Base-by-base conservation (phyloP, 2,888 invertebrate genomes). In the Drosophila testacea region DNA sequence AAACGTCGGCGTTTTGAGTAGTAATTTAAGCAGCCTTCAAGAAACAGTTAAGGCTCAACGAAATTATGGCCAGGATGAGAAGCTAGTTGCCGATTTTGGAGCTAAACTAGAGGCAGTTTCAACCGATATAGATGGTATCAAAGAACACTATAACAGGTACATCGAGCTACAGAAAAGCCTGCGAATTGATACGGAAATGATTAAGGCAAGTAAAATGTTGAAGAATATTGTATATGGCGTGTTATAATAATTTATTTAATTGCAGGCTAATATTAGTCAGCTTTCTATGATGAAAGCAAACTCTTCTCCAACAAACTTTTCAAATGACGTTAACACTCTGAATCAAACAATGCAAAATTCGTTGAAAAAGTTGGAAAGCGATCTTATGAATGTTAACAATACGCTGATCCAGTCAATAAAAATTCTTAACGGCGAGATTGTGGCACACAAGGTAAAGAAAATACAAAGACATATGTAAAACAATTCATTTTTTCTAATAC, bases 1-100 rank as follows among this genome's bases (percentile, higher is more conserved):
- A 52, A 94, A 94, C 42, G 93, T 96, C 57, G 93, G 93, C 59
- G 93, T 93, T 81, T 92, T 94, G 67, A 93, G 93, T 38, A 83
- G 87, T 13, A 94, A 94, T 93, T 82, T 92, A 38, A 89, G 86
- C 27, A 84, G 86, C 36, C 85, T 90, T 38, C 90, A 90, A 77
- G 80, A 83, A 1, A 81, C 77, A 0, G 80, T 90, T 30, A 89
- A 88, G 42, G 81, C 87, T 54, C 91, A 91, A 59, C 81, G 89
- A 54, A 91, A 88, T 63, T 91, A 90, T 59, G 90, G 90, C 13
- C 90, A 92, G 54, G 90, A 92, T 66, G 90, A 92, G 50, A 92
- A 92, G 51, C 69, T 92, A 22, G 92, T 92, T 9, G 92, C 92
- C 1, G 90, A 91, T 67, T 91, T 92, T 68, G 92, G 92, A 39